A percentile compares a stretch with the other conserved stretches of the same genome.
These are phyloP conservation scores for Liposcelis brunnea DNA, from an alignment of 2,888 invertebrate genomes.

Conservation along the genomic window DNA sequence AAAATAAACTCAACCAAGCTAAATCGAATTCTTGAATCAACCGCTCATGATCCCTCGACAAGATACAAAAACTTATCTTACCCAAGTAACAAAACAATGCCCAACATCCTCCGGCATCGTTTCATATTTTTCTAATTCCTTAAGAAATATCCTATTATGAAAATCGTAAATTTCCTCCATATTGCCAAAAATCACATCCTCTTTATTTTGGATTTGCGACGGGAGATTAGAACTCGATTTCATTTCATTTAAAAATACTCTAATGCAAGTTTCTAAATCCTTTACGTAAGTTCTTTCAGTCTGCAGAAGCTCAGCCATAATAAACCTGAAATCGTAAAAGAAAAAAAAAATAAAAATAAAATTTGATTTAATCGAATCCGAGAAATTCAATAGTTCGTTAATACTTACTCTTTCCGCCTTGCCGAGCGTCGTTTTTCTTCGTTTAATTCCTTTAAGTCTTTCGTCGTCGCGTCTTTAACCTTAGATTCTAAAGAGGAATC, in stretches of 20 bases:
- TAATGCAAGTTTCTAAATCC: conserved; percentile 85
- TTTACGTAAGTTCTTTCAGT: conserved; percentile 95
- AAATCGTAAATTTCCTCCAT: conserved; percentile 94
- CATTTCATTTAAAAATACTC: conserved; percentile 69
- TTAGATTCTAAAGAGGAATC: conserved; percentile 70
- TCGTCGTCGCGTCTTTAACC: conserved; percentile 50
- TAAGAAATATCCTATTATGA: conserved; percentile 86
- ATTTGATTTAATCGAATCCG: not conserved
- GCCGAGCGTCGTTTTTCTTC: conserved; percentile 91
- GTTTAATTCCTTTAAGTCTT: conserved; percentile 59
- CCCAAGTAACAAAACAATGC: conserved; percentile 99
- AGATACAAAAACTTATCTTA: conserved; percentile 21
- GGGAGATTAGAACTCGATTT: conserved; percentile 51
- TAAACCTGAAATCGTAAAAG: conserved; percentile 43
- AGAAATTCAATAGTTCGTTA: conserved; percentile 9
- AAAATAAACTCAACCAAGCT: not conserved
- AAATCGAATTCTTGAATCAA: not conserved
- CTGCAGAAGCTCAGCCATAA: conserved; percentile 93
- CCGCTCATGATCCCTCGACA: not conserved
- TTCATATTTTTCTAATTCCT: conserved; percentile 94
- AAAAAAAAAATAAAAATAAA: conserved; percentile 11
- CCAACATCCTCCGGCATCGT: conserved; percentile 99
- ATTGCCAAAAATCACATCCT: conserved; percentile 89
- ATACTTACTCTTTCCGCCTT: conserved; percentile 70
- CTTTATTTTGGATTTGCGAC: conserved; percentile 62